Base-by-base conservation (phyloP, 2,888 invertebrate genomes). In the Auanema sp. region DNA sequence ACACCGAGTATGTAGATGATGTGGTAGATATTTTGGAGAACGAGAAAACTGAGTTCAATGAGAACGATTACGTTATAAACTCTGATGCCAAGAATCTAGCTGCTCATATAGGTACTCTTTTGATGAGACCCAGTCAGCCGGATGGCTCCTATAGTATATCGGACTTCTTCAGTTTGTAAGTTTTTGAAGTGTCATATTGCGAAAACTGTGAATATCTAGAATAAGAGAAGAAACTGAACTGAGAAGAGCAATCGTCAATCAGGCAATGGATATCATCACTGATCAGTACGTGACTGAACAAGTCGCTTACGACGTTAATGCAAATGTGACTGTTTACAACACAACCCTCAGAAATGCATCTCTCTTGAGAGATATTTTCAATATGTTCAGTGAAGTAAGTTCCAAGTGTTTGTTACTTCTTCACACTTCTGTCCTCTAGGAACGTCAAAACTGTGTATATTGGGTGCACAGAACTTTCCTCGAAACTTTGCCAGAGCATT, bases 381-480 rank as follows among this genome's bases (percentile, higher is more conserved):
- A 40, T 16, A n/a, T 40, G 16, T 55, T 40, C 55, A 55, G 55
- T n/a, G n/a, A 55, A n/a, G 55, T 55, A n/a, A 8, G 52, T 6
- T 23, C 8, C 25, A 18, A 47, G 6, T 21, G 5, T 6, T 10
- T 5, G 3, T 47, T 10, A 5, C 21, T 47, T 47, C 10, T 47
- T n/a, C n/a, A n/a, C n/a, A n/a, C n/a, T n/a, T n/a, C n/a, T 47
- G 4, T 21, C n/a, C 33, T 71, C 21, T 50, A 71, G 66, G 52
- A 58, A 4, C 60, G 63, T 23, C 57, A 61, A n/a, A 59, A 66
- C 2, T 50, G 58, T 1, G 57, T 73, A 12, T 23, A 41, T 3
- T 71, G 71, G 68, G 64, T 69, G 12, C 80, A 80, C 47, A 49
- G 53, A 23, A 72, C 69, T 53, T 47, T 80, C 41, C 24, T 80